Evolutionary conservation across 2,888 invertebrate species (phyloP).

Genomic region (Rhagonycha lutea): DNA sequence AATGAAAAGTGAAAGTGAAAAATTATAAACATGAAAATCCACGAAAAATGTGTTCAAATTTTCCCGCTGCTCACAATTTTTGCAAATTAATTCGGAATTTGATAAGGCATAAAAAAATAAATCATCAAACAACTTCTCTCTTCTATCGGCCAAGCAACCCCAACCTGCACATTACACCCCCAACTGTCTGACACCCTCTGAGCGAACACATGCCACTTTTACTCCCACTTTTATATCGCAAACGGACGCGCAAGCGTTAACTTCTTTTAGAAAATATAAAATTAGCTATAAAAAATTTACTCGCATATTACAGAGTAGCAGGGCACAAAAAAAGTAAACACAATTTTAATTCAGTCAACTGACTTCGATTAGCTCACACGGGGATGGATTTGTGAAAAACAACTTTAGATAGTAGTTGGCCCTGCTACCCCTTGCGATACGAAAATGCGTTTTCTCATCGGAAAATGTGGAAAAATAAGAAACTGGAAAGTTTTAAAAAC

Average conservation of each 20-base stretch:
- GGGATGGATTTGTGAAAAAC: neutral
- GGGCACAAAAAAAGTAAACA: neutral
- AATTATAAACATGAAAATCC: conserved; percentile 15
- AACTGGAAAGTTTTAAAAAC: neutral
- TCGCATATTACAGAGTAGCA: neutral
- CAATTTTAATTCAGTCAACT: neutral
- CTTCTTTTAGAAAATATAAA: conserved; percentile 5
- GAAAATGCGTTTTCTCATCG: neutral
- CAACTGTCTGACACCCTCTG: conserved; percentile 36
- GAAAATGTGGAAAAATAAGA: neutral
- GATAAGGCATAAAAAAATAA: neutral
- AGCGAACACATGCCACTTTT: conserved; percentile 36
- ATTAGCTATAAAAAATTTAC: neutral
- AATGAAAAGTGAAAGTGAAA: conserved; percentile 26
- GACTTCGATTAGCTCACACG: neutral
- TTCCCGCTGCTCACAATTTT: neutral
- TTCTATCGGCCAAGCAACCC: conserved; percentile 18
- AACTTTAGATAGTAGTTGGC: neutral
- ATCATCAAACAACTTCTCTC: conserved; percentile 1
- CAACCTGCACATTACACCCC: conserved; percentile 29
- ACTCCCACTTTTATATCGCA: conserved; percentile 29
- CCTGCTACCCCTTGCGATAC: neutral
- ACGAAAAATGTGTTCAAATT: conserved; percentile 8
- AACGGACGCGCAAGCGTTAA: conserved; percentile 29
- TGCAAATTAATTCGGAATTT: neutral